Evolutionary conservation across 1,140 invertebrate species (phyloP), one percentile per base, ranked within the genome.

Genomic region (Pteromalus puparum): DNA sequence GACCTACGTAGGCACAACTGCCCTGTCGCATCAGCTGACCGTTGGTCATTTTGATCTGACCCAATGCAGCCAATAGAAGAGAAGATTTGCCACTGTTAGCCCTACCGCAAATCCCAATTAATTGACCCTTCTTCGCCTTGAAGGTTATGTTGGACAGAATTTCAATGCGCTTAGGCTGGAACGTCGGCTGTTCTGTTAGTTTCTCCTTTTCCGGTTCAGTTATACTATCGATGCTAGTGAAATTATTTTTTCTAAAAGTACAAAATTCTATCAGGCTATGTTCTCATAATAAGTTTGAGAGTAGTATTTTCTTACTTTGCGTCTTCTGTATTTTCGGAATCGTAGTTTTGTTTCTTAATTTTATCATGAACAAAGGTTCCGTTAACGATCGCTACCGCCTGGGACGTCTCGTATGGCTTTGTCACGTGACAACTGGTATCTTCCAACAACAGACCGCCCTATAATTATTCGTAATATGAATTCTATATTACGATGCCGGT

Each of bases 81-180:
- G 96, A 95, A 28, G 95, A 95, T 89, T 96, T 97, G 13, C 96
- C 96, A 88, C 94, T 93, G 21, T 95, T 96, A 12, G 96, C 95
- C 18, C 91, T 88, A 6, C 96, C 96, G 89, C 95, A 96, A 30
- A 97, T 93, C 38, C 95, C 96, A 81, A 96, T 90, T 28, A 96
- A 87, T 85, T 94, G 93, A 26, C 94, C 94, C 92, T 95, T 90
- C 9, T 87, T 65, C 0, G 89, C 90, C 46, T 89, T 91, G 42
- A 92, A 91, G 9, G 88, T 90, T 74, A 92, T 89, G 12, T 90
- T 87, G 13, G 89, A 90, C 6, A 95, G 88, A 26, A 92, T 85
- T 61, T 90, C 87, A 0, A 90, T 18, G 7, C 89, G 83, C 24
- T 87, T 88, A 0, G 83, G 74, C 48, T 88, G 15, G 9, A 87